Percentiles rank a stretch among this genome's conserved stretches.
These are phyloP conservation scores for Apotomis capreana DNA, from an alignment of 2,888 invertebrate species.

Conservation along the genomic window DNA sequence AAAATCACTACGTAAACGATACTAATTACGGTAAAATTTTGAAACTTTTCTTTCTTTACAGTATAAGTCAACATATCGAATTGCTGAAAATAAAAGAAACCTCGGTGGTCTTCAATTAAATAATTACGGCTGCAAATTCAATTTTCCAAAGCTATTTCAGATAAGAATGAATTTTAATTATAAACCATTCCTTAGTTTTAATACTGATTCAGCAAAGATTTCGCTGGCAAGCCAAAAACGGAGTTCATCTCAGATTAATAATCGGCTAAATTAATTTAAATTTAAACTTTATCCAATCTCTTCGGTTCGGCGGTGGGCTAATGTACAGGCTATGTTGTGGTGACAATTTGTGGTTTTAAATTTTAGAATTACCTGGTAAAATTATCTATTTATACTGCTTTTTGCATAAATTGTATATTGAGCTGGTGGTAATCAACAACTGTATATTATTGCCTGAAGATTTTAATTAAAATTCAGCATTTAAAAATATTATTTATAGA, in stretches of 20 bases:
- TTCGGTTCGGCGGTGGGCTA: conserved; percentile 58
- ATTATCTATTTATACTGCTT: too few species aligned
- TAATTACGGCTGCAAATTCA: conserved; percentile 7
- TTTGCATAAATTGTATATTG: too few species aligned
- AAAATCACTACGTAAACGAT: too few species aligned
- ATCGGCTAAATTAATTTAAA: conserved; percentile 79
- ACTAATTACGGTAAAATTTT: too few species aligned
- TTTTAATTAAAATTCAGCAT: too few species aligned
- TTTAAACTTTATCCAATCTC: conserved; percentile 70
- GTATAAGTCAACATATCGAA: neutral
- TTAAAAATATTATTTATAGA: too few species aligned
- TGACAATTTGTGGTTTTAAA: neutral
- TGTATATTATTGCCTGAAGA: too few species aligned
- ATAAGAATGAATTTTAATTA: conserved; percentile 34
- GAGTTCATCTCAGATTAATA: conserved; percentile 80
- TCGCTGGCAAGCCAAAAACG: conserved; percentile 56
- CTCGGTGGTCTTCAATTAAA: neutral
- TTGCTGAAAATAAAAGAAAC: neutral
- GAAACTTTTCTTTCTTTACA: neutral
- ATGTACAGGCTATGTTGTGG: conserved; percentile 58
- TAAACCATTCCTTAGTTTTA: conserved; percentile 35
- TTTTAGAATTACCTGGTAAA: neutral
- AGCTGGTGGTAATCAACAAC: too few species aligned
- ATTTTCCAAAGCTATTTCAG: conserved; percentile 11
- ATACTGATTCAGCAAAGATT: conserved; percentile 50